A percentile compares a stretch with the other conserved stretches of the same genome.
phyloP scores from a whole-genome alignment of 2,888 invertebrate species.

The Onchidella celtica region DNA sequence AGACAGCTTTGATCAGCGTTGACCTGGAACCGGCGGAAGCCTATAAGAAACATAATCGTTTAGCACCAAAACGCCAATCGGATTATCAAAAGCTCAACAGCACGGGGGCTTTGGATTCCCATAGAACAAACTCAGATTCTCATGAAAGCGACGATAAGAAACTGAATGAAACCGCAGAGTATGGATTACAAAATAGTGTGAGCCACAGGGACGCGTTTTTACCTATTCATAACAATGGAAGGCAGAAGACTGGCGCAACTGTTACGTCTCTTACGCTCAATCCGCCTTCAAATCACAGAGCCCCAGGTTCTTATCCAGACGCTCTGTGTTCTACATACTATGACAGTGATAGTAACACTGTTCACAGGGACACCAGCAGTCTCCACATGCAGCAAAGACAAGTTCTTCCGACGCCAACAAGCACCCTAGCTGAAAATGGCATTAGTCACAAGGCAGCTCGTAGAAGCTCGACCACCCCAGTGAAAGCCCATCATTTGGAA shows the following conservation, averaged over 20 bases:
- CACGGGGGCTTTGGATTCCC: background rate
- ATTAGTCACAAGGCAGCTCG: background rate
- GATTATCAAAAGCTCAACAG: background rate
- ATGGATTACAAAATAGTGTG: background rate
- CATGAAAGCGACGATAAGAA: background rate
- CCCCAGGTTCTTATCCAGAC: background rate
- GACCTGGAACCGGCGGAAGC: background rate
- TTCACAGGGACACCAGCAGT: background rate
- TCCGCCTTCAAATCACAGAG: background rate
- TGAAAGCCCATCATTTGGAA: constrained; percentile 3
- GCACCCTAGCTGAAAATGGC: background rate
- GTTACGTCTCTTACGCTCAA: background rate
- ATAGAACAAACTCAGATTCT: background rate
- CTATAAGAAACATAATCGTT: background rate
- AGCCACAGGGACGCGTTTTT: constrained; percentile 31
- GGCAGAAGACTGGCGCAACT: background rate
- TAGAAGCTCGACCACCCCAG: background rate
- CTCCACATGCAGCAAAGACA: background rate
- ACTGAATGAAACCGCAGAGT: no score
- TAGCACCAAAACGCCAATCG: background rate
- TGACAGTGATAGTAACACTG: background rate
- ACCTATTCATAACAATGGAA: background rate
- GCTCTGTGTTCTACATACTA: background rate
- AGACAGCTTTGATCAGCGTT: constrained; percentile 11
- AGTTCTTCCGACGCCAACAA: background rate